Base-by-base conservation (phyloP, 2,888 invertebrate species). In the Lepidochrysops patricia region DNA sequence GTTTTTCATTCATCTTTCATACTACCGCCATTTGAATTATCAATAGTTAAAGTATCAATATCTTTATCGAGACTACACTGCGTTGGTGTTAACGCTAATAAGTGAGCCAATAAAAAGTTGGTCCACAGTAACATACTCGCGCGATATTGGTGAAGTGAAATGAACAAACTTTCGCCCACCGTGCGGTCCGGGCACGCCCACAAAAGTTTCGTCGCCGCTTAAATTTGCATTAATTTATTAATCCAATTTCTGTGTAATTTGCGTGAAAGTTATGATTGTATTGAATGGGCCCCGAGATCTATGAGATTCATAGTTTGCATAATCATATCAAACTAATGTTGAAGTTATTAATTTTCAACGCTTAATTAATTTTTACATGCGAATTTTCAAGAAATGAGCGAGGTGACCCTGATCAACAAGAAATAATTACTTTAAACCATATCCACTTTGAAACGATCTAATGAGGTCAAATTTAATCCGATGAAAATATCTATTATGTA, bases 61-160 rank as follows among this genome's bases (percentile, higher is more conserved):
- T 4, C 35, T 35, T 35, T 13, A 13, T 35, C 5, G 35, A 35
- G 13, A 13, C 5, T 9, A 43, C 19, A n/a, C n/a, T n/a, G n/a
- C 19, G 6, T 1, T 23, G 43, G 43, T 23, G 43, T 43, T 43
- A 43, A 43, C 19, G 43, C 1, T 43, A 43, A 43, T 43, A 19
- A 23, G 43, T 23, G 19, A 19, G 19, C 43, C 43, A 43, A 43
- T 43, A 43, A 43, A 43, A 43, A 43, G 43, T 43, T 43, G 19
- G 43, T 43, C 43, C 43, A 43, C 12, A 29, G 29, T 29, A 29
- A 29, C 43, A 19, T 23, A 4, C 43, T 23, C 43, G 12, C 23
- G 43, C 19, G 43, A 43, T 43, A 43, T 43, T 43, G 43, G 43
- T 19, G 43, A 43, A 43, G 43, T 19, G 43, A 43, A 43, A 43